Conservation (phyloP, 2,113 vertebrate genomes). For the Mungos mungo region DNA sequence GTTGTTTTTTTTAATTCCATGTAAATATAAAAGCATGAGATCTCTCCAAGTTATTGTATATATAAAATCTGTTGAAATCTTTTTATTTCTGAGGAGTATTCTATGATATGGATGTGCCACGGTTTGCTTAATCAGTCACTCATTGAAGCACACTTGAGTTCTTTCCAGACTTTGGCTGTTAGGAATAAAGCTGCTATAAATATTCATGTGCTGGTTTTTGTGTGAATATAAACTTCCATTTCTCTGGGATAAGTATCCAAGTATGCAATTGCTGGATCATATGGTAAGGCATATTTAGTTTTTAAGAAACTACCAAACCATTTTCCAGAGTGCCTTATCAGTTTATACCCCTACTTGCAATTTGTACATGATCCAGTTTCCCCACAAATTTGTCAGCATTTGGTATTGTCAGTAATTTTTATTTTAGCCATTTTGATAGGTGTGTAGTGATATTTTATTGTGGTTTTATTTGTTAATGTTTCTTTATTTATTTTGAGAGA, state of each 20-base stretch:
- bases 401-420: too few species aligned
- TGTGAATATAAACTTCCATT: neutral
- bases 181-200: neutral
- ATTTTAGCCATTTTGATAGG: too few species aligned
- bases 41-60: neutral
- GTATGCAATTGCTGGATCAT: neutral
- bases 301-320: neutral
- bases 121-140: neutral
- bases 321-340: neutral
- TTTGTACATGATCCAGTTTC: neutral
- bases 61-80: neutral
- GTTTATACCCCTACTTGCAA: neutral
- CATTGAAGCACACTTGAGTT: neutral
- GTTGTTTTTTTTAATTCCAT: neutral
- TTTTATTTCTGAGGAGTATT: neutral
- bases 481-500: too few species aligned
- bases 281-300: neutral
- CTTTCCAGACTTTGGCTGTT: neutral
- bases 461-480: too few species aligned
- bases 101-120: fast-evolving
- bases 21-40: neutral
- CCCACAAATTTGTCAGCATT: neutral
- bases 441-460: too few species aligned
- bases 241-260: neutral
- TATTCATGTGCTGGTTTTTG: neutral